A percentile compares a stretch with the other conserved stretches of the same genome.
Conservation (phyloP, 53 echinoderm and acorn worm genomes). For the Temnopleurus reevesii region DNA sequence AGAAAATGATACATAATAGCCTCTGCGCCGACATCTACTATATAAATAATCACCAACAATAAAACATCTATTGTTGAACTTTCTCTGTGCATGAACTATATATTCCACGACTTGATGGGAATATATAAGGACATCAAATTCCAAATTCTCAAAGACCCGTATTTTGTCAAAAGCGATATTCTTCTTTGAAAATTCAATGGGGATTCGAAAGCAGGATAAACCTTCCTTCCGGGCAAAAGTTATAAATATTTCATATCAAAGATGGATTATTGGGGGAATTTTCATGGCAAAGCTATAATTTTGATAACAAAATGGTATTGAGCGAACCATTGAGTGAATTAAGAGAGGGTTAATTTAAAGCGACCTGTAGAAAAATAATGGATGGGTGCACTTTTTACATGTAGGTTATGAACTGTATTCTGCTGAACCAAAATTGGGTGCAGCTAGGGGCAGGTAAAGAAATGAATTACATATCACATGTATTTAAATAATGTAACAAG, state of each 20-base stretch:
- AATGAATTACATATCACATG: no score
- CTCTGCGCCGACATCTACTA: not conserved
- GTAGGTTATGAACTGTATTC: no score
- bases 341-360: not conserved
- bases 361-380: not conserved
- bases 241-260: not conserved
- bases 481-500: no score
- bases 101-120: not conserved
- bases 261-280: not conserved
- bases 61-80: not conserved
- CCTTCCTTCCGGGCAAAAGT: not conserved
- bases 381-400: no score
- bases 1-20: not conserved
- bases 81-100: not conserved
- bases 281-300: not conserved
- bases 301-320: not conserved
- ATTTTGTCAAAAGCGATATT: not conserved
- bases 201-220: not conserved
- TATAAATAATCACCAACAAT: conserved; percentile 10
- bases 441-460: no score
- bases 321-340: not conserved
- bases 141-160: not conserved
- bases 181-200: not conserved
- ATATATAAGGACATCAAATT: not conserved
- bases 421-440: no score